Evolutionary conservation across 1,140 invertebrate genomes (phyloP), one percentile per base, ranked within the genome.

Genomic region (Apis dorsata): DNA sequence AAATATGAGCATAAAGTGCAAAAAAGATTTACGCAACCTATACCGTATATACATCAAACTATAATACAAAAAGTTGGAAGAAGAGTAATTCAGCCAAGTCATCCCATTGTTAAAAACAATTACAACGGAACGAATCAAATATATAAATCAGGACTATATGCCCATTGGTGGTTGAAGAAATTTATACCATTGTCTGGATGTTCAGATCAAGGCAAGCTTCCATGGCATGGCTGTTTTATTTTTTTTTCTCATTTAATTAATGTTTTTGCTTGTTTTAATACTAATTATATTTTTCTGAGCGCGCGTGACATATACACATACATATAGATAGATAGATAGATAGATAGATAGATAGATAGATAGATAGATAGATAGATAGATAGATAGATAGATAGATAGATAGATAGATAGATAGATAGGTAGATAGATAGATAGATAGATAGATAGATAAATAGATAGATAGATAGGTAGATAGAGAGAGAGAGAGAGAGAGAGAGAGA

Each of bases 81-180:
- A 63, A 83, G 74, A 60, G 71, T 75, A n/a, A 74, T 72, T 51
- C 86, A 76, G 60, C 85, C 84, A 72, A 79, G 79, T 49, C 55
- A 68, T 74, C 76, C 79, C 8, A 80, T 76, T 79, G 65, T 62
- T 17, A 84, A 84, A 66, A 78, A 85, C 28, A 21, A 79, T 73
- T 75, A 84, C 65, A 59, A 85, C 66, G 68, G 79, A 86, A 78
- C 82, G 55, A 84, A 83, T 70, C 92, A 95, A 84, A 91, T 96
- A 88, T 98, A 96, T 93, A 96, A 96, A 57, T 97, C 97, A 49
- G 97, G 97, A 87, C 94, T 98, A 91, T 98, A 98, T 92, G 97
- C 97, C 83, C 97, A 98, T 94, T 98, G 97, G 97, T 98, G 97
- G 97, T 96, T 98, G 93, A 98, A 98, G 95, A 97, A 96, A 91